Percentiles rank a stretch among this genome's conserved stretches.
Evolutionary conservation across 92 coral and sea anemone species (phyloP).

Genomic region (Blastomussa wellsi): DNA sequence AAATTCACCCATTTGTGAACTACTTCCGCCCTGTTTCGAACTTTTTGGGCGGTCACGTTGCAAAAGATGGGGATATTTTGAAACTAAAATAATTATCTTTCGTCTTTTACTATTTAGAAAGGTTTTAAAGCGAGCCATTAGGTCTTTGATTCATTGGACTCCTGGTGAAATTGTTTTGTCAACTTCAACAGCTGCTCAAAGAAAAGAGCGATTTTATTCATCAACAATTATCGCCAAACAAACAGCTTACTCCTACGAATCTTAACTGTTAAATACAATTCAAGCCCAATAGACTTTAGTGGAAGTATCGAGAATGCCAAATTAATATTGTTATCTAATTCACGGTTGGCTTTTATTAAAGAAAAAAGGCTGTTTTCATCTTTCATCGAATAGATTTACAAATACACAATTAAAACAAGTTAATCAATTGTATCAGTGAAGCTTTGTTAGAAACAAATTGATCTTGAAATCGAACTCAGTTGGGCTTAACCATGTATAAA

Average conservation of each 20-base stretch:
- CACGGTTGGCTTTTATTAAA: neutral
- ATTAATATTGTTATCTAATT: neutral
- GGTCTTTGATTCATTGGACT: neutral
- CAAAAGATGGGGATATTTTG: neutral
- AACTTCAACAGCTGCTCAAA: slow-evolving; percentile 35
- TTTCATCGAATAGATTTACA: neutral
- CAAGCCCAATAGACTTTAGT: neutral
- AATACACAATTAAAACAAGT: neutral
- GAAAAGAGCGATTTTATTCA: neutral
- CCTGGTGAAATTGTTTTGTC: slow-evolving; percentile 15
- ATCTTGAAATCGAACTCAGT: neutral
- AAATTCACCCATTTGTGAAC: neutral
- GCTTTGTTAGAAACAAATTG: neutral
- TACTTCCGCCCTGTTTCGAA: slow-evolving; percentile 21
- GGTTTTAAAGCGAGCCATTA: neutral
- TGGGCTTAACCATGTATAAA: neutral
- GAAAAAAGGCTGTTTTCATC: neutral
- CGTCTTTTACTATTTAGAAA: neutral
- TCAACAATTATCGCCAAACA: neutral
- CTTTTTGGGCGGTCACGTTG: neutral
- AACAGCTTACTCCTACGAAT: neutral
- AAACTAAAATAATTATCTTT: neutral
- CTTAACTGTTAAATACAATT: neutral
- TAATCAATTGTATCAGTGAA: neutral
- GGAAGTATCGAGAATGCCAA: neutral